A percentile compares a stretch with the other conserved stretches of the same genome.
phyloP scores from a whole-genome alignment of 2,113 vertebrate genomes.

The Hippocampus zosterae region DNA sequence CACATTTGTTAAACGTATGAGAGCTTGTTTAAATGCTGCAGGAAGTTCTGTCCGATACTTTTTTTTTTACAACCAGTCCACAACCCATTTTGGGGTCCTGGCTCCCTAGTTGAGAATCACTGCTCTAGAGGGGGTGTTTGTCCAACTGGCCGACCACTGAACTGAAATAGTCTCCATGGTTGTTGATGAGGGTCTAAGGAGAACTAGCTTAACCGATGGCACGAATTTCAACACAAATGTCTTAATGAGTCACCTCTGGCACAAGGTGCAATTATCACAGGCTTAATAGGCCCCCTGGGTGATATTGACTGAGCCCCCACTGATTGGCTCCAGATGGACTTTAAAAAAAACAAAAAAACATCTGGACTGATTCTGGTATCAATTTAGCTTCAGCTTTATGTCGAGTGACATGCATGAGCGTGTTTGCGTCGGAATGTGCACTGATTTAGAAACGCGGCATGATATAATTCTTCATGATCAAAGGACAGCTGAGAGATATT shows the following conservation, averaged over 20 bases:
- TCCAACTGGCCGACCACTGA: conserved; percentile 11
- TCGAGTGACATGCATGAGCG: background rate
- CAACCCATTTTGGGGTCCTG: background rate
- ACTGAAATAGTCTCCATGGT: conserved; percentile 11
- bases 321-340: conserved; percentile 9
- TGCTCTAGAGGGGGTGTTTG: background rate
- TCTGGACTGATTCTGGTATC: conserved; percentile 38
- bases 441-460: conserved; percentile 20
- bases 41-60: no score
- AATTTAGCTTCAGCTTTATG: conserved; percentile 27
- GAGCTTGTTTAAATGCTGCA: no score
- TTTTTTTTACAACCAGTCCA: background rate
- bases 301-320: background rate
- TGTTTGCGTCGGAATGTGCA: conserved; percentile 24
- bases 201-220: conserved; percentile 4
- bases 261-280: conserved; percentile 31
- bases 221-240: conserved; percentile 6
- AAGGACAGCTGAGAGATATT: conserved; percentile 8
- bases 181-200: background rate
- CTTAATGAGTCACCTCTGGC: conserved; percentile 17
- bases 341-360: conserved; percentile 25
- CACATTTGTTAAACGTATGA: no score
- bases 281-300: conserved; percentile 4
- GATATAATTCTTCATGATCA: conserved; percentile 23
- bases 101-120: background rate